Base-by-base conservation (phyloP, 2,797 vertebrate genomes). In the Mergus octosetaceus region DNA sequence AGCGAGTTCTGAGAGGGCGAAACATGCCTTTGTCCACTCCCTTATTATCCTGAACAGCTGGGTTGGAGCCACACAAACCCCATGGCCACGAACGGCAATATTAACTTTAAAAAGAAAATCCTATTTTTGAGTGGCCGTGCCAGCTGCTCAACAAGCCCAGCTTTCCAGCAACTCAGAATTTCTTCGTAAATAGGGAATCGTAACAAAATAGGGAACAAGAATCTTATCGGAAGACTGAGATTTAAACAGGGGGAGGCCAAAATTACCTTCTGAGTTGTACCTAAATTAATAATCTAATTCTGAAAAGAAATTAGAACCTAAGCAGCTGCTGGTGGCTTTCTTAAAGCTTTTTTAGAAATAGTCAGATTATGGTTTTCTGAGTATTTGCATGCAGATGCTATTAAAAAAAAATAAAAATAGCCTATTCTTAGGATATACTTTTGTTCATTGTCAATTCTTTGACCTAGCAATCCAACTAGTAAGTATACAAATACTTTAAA, bases 201-300 rank as follows among this genome's bases (percentile, higher is more conserved):
- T 69, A 92, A n/a, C 54, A 87, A 85, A 92, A 81, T n/a, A 82
- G 36, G 77, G 43, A 96, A 88, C 56, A 56, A 18, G 21, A 38
- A 16, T 6, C 5, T 61, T 80, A 32, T 43, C 16, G 0, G 3
- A 60, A 75, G 69, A 38, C 43, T 56, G 76, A 47, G 72, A 47
- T 69, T 93, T 89, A 87, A 90, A 95, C 14, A 75, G 58, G 62
- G 49, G 41, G 22, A 49, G 38, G 53, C 75, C 94, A 92, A 84
- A 95, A 90, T 95, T 93, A 81, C 90, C n/a, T 85, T 83, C 87
- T 43, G 28, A 57, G n/a, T 75, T 87, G 73, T 56, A 91, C 41
- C 78, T 88, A 93, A 96, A 95, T 91, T 87, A 95, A 90, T 91
- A 72, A 83, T 60, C 86, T 93, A 86, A 95, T 93, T 96, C 86